phyloP scores from a whole-genome alignment of 2,797 vertebrate species.

The Eupleurogrammus muticus region DNA sequence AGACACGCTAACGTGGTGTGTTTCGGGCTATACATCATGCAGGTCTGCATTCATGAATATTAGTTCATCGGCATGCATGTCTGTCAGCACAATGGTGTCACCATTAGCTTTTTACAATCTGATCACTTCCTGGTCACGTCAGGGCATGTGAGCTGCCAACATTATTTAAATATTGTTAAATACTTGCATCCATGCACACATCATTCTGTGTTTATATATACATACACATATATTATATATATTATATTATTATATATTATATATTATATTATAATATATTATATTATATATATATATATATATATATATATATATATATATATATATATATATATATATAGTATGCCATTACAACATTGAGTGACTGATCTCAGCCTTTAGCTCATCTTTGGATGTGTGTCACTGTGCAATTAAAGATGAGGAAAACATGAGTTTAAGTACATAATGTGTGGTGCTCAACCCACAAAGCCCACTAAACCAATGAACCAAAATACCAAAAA shows the following conservation, averaged over 20 bases:
- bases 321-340: no score
- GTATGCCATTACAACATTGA: no score
- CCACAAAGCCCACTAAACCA: no score
- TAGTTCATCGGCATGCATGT: conserved; percentile 33
- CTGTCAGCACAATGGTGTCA: conserved; percentile 39
- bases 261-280: no score
- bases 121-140: conserved; percentile 30
- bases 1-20: conserved; percentile 10
- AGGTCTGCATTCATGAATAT: conserved; percentile 47
- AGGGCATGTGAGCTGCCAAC: conserved; percentile 21
- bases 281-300: no score
- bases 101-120: conserved; percentile 42
- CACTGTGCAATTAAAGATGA: background rate
- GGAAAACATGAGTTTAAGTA: background rate
- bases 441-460: background rate
- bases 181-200: no score
- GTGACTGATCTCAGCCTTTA: conserved; percentile 12
- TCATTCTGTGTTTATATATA: no score
- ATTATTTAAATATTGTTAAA: no score
- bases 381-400: background rate
- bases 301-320: no score
- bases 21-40: conserved; percentile 17
- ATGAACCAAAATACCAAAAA: no score
- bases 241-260: no score
- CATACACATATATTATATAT: no score